phyloP scores from a whole-genome alignment of 2,113 vertebrate genomes.

The Astatoreochromis straeleni region DNA sequence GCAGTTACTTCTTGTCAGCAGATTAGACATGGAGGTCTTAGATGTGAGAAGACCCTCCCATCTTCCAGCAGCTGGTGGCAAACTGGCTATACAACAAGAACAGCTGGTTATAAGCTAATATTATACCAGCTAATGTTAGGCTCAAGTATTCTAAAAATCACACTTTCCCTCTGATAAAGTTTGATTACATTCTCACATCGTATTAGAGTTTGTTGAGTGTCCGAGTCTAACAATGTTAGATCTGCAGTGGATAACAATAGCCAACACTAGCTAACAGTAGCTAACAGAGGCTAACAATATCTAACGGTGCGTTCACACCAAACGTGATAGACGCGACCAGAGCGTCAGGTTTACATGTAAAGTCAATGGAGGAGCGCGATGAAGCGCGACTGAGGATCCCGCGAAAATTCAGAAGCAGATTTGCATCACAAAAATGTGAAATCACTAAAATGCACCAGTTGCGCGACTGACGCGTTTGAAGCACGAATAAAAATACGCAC shows the following conservation, averaged over 20 bases:
- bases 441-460: rapidly evolving
- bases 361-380: not conserved
- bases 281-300: not conserved
- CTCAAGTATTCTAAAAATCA: not conserved
- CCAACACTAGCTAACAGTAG: not conserved
- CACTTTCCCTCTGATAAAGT: not conserved
- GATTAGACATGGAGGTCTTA: not conserved
- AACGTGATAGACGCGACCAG: not conserved
- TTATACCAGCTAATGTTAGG: not conserved
- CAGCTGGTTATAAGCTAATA: not conserved
- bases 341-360: not conserved
- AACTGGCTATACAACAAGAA: not conserved
- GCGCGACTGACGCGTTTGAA: not conserved
- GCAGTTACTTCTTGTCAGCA: rapidly evolving
- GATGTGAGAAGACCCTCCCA: not conserved
- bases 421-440: rapidly evolving
- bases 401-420: not conserved
- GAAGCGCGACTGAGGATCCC: not conserved
- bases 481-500: rapidly evolving
- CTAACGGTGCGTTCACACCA: not conserved
- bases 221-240: not conserved
- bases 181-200: not conserved
- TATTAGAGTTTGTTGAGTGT: not conserved
- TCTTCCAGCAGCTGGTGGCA: not conserved
- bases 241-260: not conserved